A percentile compares a stretch with the other conserved stretches of the same genome.
phyloP scores from a whole-genome alignment of 2,888 invertebrate species.

The Galeopsomyia nigrocyanea region DNA sequence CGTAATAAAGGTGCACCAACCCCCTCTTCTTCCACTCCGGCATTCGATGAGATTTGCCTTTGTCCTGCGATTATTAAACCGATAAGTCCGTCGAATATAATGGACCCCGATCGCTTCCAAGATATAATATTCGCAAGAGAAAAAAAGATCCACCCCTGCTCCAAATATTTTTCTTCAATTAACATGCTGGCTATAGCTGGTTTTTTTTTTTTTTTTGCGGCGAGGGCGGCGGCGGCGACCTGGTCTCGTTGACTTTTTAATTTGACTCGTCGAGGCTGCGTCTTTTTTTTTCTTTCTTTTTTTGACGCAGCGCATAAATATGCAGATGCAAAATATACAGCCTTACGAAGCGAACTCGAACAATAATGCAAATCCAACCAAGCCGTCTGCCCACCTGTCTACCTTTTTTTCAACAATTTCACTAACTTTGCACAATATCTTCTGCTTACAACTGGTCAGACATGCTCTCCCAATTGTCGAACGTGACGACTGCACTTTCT shows the following conservation, averaged over 20 bases:
- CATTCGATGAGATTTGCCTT: conserved; percentile 44
- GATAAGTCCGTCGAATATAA: conserved; percentile 30
- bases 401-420: too few species aligned
- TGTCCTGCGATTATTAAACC: conserved; percentile 40
- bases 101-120: neutral
- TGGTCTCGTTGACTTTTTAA: conserved; percentile 17
- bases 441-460: too few species aligned
- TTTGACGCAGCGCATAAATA: conserved; percentile 17
- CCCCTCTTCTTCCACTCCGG: conserved; percentile 15
- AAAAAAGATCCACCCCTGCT: neutral
- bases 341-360: conserved; percentile 9
- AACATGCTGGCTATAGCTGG: conserved; percentile 11
- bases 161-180: conserved; percentile 32
- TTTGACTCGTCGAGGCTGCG: conserved; percentile 18
- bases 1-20: conserved; percentile 22
- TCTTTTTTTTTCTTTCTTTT: too few species aligned
- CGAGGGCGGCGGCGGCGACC: too few species aligned
- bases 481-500: too few species aligned
- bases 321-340: conserved; percentile 28
- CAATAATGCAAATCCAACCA: conserved; percentile 25
- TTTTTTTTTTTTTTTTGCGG: neutral
- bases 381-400: neutral
- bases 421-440: too few species aligned
- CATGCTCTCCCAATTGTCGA: too few species aligned
- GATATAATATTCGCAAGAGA: neutral